Percentiles rank a stretch among this genome's conserved stretches.
Conservation (phyloP, 2,888 invertebrate genomes). For the Patella ulyssiponensis region DNA sequence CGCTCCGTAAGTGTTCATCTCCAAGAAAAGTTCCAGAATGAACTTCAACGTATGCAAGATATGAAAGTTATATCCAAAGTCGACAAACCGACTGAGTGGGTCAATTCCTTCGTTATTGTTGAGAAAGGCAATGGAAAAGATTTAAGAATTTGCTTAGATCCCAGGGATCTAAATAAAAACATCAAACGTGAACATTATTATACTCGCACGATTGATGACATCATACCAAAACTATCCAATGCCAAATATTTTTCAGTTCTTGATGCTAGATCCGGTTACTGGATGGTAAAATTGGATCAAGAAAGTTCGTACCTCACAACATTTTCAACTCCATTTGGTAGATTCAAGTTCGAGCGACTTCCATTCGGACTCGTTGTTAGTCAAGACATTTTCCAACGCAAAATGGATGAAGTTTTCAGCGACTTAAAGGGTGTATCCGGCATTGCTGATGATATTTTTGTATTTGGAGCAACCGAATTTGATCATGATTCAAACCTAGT, state of each 20-base stretch:
- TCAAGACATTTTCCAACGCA: not conserved
- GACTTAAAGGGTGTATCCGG: not conserved
- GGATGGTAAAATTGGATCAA: conserved; percentile 3
- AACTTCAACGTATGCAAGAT: not conserved
- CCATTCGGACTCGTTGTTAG: not conserved
- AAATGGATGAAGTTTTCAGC: conserved; percentile 3
- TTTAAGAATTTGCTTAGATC: conserved; percentile 21
- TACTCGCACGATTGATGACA: conserved; percentile 29
- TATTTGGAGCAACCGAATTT: not conserved
- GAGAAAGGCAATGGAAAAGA: conserved; percentile 2
- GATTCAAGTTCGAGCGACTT: not conserved
- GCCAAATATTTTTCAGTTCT: conserved; percentile 24
- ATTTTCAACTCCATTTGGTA: not conserved
- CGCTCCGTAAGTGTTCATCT: not conserved
- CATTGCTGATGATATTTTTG: not conserved
- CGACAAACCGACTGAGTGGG: conserved; percentile 8
- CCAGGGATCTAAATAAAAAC: conserved; percentile 36
- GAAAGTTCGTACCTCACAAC: not conserved
- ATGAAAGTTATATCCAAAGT: conserved; percentile 3
- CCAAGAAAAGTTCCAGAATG: not conserved
- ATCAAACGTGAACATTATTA: conserved; percentile 36
- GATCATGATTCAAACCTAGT: not conserved
- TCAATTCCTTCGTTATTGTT: not conserved
- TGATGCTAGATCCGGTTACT: conserved; percentile 25
- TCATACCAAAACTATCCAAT: conserved; percentile 12